A percentile compares a stretch with the other conserved stretches of the same genome.
phyloP scores from a whole-genome alignment of 2,888 invertebrate species.

The Schrankia costaestrigalis region DNA sequence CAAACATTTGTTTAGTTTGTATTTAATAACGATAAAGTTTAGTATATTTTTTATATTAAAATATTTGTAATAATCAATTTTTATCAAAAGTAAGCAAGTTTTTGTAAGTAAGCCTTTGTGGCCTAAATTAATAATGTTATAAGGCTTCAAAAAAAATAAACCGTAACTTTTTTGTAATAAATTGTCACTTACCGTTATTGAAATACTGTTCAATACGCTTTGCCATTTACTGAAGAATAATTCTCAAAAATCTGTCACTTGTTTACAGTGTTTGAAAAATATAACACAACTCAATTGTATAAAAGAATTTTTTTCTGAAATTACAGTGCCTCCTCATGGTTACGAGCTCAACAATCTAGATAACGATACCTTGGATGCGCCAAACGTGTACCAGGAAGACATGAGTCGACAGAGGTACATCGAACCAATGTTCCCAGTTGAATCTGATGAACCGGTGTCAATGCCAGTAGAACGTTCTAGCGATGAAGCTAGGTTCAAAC shows the following conservation, averaged over 20 bases:
- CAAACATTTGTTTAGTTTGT: too few relatives aligned
- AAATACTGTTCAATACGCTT: too few relatives aligned
- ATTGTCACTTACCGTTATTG: too few relatives aligned
- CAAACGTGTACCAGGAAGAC: conserved; percentile 77
- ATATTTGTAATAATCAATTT: background rate
- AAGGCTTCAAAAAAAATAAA: too few relatives aligned
- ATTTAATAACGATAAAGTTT: too few relatives aligned
- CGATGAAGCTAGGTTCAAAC: conserved; percentile 82
- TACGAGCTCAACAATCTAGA: conserved; percentile 84
- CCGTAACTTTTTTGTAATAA: too few relatives aligned
- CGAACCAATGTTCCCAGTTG: conserved; percentile 64
- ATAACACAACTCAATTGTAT: background rate
- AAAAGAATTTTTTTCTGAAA: conserved; percentile 7
- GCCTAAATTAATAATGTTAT: too few relatives aligned
- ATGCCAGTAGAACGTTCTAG: conserved; percentile 66
- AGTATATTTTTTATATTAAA: background rate
- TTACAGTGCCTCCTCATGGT: conserved; percentile 82
- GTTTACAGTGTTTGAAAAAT: conserved; percentile 10
- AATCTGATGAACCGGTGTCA: conserved; percentile 68
- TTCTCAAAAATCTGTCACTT: conserved; percentile 12
- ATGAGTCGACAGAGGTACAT: conserved; percentile 54
- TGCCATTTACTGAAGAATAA: too few relatives aligned
- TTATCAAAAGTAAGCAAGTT: background rate
- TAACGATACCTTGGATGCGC: conserved; percentile 83
- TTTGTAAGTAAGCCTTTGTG: too few relatives aligned